Evolutionary conservation across 23 tunicate species (phyloP).

Genomic region (Clavelina lepadiformis): DNA sequence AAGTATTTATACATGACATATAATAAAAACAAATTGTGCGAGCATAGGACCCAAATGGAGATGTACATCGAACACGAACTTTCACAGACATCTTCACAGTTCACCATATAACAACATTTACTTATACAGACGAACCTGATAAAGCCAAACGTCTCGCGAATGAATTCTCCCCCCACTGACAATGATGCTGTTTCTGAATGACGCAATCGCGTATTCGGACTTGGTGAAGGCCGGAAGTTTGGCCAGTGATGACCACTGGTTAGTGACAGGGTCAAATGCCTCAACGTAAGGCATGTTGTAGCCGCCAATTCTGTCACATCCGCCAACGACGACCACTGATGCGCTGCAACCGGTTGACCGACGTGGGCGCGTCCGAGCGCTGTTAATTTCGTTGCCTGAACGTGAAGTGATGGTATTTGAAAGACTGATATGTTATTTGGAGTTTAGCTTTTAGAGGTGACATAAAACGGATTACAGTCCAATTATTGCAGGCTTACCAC

Average conservation of each 20-base stretch:
- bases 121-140: too few relatives aligned
- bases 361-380: constrained; percentile 78
- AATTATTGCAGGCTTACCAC: too few relatives aligned
- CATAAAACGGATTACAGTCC: too few relatives aligned
- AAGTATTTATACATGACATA: too few relatives aligned
- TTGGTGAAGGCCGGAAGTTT: constrained; percentile 95
- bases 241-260: constrained; percentile 83
- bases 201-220: constrained; percentile 88
- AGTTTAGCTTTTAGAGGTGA: too few relatives aligned
- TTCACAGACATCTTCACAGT: too few relatives aligned
- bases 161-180: constrained; percentile 98
- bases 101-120: too few relatives aligned
- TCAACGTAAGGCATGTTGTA: constrained; percentile 97
- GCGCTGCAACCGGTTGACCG: constrained; percentile 87
- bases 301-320: constrained; percentile 92
- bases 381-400: constrained; percentile 84
- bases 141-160: constrained; percentile 91
- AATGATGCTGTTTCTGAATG: constrained; percentile 84
- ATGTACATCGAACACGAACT: too few relatives aligned
- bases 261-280: constrained; percentile 88
- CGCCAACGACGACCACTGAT: constrained; percentile 92
- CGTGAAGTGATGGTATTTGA: constrained; percentile 5
- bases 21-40: too few relatives aligned
- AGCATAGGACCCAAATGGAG: too few relatives aligned
- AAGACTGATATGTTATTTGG: too few relatives aligned